Evolutionary conservation across 2,888 invertebrate genomes (phyloP).

Genomic region (Xestoiulus laeticollis): DNA sequence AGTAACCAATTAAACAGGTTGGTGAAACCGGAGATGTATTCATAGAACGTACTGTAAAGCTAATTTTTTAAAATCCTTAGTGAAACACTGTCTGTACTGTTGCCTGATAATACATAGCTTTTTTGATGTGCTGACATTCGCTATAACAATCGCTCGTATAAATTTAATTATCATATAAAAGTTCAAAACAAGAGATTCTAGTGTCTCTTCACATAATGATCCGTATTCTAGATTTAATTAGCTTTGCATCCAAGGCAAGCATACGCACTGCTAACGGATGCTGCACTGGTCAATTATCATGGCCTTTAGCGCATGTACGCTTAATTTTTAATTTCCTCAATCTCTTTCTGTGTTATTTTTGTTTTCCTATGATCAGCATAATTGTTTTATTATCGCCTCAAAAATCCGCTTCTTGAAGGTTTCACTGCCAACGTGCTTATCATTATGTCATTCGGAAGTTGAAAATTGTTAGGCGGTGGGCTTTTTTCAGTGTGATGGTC

Average conservation of each 20-base stretch:
- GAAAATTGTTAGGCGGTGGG: constrained; percentile 31
- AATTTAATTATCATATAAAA: too few species aligned
- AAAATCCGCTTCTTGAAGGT: constrained; percentile 17
- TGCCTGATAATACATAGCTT: background rate
- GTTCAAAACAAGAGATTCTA: too few species aligned
- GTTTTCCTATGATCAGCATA: background rate
- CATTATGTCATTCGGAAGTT: constrained; percentile 40
- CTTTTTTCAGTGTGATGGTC: constrained; percentile 28
- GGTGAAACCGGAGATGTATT: too few species aligned
- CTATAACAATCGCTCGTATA: too few species aligned
- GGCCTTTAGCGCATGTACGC: constrained; percentile 35
- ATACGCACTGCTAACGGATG: background rate
- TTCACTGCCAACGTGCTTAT: constrained; percentile 4
- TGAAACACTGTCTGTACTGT: background rate
- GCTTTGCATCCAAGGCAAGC: background rate
- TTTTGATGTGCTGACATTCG: too few species aligned
- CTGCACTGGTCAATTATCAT: background rate
- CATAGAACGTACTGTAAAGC: too few species aligned
- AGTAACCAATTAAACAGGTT: too few species aligned
- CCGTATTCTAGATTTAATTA: background rate
- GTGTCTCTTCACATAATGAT: too few species aligned
- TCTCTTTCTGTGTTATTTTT: background rate
- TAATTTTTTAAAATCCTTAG: background rate
- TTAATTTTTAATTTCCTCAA: constrained; percentile 5
- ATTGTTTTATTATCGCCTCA: background rate